These are phyloP conservation scores for Oryzias melastigma DNA, from an alignment of 2,113 vertebrate genomes.

Conservation along the genomic window DNA sequence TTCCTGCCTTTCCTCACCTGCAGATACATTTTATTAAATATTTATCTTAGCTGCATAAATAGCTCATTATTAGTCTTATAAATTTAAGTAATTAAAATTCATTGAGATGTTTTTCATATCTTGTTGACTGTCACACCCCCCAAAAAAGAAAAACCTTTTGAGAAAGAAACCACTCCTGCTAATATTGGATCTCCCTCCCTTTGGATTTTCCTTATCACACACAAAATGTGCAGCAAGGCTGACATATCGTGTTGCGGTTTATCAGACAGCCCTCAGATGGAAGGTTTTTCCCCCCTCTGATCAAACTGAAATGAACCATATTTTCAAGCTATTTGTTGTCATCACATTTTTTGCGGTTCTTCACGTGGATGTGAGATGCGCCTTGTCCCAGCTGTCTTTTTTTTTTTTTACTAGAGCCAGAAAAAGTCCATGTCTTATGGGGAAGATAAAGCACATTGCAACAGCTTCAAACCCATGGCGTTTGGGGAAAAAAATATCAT, in stretches of 20 bases:
- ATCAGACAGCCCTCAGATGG: constrained; percentile 53
- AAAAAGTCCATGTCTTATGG: constrained; percentile 37
- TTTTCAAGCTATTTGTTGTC: constrained; percentile 55
- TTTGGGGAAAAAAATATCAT: constrained; percentile 47
- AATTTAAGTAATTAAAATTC: neutral
- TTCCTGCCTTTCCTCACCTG: neutral
- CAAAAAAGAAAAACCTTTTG: constrained; percentile 46
- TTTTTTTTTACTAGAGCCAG: constrained; percentile 25
- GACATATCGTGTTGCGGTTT: constrained; percentile 49
- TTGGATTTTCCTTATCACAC: constrained; percentile 62
- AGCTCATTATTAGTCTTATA: neutral
- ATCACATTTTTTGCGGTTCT: constrained; percentile 43
- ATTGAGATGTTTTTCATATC: constrained; percentile 24
- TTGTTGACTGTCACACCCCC: constrained; percentile 31
- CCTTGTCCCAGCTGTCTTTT: constrained; percentile 47
- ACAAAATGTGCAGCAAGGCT: constrained; percentile 51
- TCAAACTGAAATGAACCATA: constrained; percentile 56
- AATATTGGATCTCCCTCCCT: constrained; percentile 55
- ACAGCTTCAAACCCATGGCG: constrained; percentile 19
- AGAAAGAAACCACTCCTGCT: constrained; percentile 48
- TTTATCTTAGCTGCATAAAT: neutral
- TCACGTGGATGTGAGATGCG: constrained; percentile 26
- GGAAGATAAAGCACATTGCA: constrained; percentile 36
- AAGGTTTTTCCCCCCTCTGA: constrained; percentile 12
- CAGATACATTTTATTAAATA: neutral